A percentile compares a stretch with the other conserved stretches of the same genome.
Evolutionary conservation across 2,888 invertebrate genomes (phyloP).

Genomic region (Drosophila meridionalis): DNA sequence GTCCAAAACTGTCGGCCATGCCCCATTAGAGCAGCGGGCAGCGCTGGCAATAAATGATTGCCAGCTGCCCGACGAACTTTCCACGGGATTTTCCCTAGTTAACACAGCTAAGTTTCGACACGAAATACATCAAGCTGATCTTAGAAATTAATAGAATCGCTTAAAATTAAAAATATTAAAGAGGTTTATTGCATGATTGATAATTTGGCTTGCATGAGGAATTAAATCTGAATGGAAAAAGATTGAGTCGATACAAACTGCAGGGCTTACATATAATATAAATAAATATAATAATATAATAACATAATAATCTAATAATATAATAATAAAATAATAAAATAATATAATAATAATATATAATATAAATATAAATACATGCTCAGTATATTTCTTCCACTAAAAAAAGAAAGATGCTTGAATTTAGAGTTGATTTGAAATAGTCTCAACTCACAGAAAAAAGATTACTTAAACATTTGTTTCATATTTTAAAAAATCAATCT

Average conservation of each 20-base stretch:
- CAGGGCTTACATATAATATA: too few species aligned
- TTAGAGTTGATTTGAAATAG: too few species aligned
- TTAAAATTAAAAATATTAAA: constrained; percentile 1
- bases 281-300: too few species aligned
- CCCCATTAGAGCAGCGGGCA: constrained; percentile 60
- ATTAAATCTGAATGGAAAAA: neutral
- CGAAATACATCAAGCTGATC: constrained; percentile 19
- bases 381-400: too few species aligned
- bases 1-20: constrained; percentile 53
- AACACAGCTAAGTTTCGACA: constrained; percentile 26
- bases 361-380: too few species aligned
- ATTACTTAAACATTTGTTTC: too few species aligned
- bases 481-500: too few species aligned
- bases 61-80: constrained; percentile 53
- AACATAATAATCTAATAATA: too few species aligned
- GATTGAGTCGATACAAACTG: neutral
- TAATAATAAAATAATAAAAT: too few species aligned
- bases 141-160: constrained; percentile 12
- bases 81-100: constrained; percentile 21
- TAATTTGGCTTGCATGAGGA: fast-evolving
- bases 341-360: too few species aligned
- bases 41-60: constrained; percentile 61
- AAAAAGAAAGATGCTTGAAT: too few species aligned
- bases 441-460: too few species aligned
- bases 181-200: neutral